Conservation (phyloP, 2,113 vertebrate species). For the Saccopteryx bilineata region DNA sequence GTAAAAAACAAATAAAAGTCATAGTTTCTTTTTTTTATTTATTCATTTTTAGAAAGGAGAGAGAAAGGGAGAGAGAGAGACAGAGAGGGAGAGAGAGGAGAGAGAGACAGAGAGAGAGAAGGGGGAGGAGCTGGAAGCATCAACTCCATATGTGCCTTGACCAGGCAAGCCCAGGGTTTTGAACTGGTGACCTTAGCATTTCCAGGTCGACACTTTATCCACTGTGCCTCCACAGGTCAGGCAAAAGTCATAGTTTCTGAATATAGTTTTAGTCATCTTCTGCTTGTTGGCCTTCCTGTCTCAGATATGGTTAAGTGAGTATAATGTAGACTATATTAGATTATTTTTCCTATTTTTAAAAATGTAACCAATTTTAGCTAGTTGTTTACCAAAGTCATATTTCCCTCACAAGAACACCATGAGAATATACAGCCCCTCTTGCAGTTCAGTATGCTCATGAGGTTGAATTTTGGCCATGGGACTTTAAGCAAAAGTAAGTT, state of each 20-base stretch:
- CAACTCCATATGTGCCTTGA: too few relatives aligned
- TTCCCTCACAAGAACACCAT: neutral
- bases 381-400: neutral
- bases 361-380: neutral
- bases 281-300: neutral
- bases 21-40: too few relatives aligned
- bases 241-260: neutral
- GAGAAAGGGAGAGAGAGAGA: too few relatives aligned
- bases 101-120: too few relatives aligned
- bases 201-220: too few relatives aligned
- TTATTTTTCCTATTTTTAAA: neutral
- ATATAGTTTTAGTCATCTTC: neutral
- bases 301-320: neutral
- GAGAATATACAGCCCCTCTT: neutral
- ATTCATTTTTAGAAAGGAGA: too few relatives aligned
- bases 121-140: too few relatives aligned
- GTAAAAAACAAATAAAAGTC: too few relatives aligned
- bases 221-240: too few relatives aligned
- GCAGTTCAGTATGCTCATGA: neutral
- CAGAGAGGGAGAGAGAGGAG: too few relatives aligned
- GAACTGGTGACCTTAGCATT: too few relatives aligned
- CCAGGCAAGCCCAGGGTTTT: too few relatives aligned
- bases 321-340: neutral
- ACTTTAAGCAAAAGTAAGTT: neutral
- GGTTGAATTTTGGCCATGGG: neutral